Conservation (phyloP, 1,140 invertebrate species). For the Atta colombica region DNA sequence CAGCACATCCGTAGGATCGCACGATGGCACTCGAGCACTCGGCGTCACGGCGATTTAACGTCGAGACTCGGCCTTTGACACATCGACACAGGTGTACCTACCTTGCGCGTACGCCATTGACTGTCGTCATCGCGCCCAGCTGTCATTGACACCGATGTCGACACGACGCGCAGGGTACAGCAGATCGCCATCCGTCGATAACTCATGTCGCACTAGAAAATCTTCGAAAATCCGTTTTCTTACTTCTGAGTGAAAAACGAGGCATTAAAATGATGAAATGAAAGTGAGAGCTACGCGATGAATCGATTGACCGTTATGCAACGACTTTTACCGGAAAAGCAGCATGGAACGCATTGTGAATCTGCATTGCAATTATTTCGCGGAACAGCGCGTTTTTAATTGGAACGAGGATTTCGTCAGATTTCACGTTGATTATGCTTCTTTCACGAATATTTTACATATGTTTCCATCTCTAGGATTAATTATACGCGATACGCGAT, state of each 20-base stretch:
- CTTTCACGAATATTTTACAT: neutral
- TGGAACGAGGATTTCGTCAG: too few species aligned
- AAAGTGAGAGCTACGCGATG: conserved; percentile 22
- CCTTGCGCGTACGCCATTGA: conserved; percentile 50
- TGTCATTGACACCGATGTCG: conserved; percentile 12
- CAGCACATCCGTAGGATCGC: conserved; percentile 12
- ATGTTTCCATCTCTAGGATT: neutral
- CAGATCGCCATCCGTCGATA: conserved; percentile 52
- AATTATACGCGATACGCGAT: neutral
- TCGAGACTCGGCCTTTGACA: conserved; percentile 62
- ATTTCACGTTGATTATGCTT: neutral
- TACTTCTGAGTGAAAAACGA: neutral
- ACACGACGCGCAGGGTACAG: neutral
- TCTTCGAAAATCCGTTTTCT: conserved; percentile 2
- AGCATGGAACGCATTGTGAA: neutral
- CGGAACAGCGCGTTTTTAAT: neutral
- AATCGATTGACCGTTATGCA: conserved; percentile 2
- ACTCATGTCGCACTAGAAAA: conserved; percentile 17
- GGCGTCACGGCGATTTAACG: neutral
- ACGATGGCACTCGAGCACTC: neutral
- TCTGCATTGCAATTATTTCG: neutral
- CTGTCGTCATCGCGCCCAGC: conserved; percentile 31
- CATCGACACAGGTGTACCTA: conserved; percentile 66
- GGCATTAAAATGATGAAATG: neutral
- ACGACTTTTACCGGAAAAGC: conserved; percentile 33